phyloP scores from a whole-genome alignment of 2,797 vertebrate species.

The Xenentodon cancila region DNA sequence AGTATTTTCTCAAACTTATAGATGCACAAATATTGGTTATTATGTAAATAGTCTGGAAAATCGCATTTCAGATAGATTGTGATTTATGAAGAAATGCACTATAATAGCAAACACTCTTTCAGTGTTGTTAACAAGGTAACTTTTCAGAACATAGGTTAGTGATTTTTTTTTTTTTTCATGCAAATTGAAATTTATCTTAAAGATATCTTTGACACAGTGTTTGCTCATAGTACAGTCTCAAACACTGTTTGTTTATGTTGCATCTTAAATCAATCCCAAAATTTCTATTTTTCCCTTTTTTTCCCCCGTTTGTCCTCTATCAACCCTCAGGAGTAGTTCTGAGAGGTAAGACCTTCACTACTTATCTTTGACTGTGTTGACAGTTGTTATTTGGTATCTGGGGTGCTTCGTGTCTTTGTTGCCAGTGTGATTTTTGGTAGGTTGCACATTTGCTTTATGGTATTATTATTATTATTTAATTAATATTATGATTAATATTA shows the following conservation, averaged over 20 bases:
- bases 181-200: too few species aligned
- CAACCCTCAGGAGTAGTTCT: conserved; percentile 69
- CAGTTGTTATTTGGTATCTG: conserved; percentile 17
- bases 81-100: too few species aligned
- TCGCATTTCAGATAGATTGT: too few species aligned
- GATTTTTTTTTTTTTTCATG: too few species aligned
- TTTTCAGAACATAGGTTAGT: too few species aligned
- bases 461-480: background rate
- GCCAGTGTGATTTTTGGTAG: conserved; percentile 12
- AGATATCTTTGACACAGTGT: background rate
- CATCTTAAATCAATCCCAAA: conserved; percentile 32
- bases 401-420: conserved; percentile 19
- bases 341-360: conserved; percentile 74
- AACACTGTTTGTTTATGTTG: background rate
- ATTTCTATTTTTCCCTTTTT: conserved; percentile 38
- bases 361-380: conserved; percentile 29
- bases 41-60: too few species aligned
- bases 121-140: too few species aligned
- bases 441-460: conserved; percentile 2
- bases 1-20: too few species aligned
- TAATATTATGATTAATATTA: too few species aligned
- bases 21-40: too few species aligned
- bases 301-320: conserved; percentile 43
- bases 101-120: too few species aligned
- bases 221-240: background rate